Evolutionary conservation across 1,140 invertebrate species (phyloP), one percentile per base, ranked within the genome.

Genomic region (Philopotamus ludificatus): DNA sequence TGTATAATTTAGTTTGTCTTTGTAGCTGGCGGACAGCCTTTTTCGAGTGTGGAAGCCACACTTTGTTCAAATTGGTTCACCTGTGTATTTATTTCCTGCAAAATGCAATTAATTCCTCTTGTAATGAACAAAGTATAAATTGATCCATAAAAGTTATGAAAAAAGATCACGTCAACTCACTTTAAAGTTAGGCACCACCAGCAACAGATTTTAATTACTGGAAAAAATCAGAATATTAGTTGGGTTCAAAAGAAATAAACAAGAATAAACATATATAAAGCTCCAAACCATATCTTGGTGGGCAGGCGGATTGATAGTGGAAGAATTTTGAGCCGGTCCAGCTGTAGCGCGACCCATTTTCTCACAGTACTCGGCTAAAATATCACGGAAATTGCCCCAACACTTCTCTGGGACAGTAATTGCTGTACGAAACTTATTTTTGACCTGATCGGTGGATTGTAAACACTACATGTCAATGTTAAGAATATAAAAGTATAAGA

Each of bases 401-500:
- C 95, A 97, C 79, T 97, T 95, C 80, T 98, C 95, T 70, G 95
- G 95, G 77, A 98, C 94, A 71, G 95, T 98, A 77, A 98, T 97
- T 70, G 95, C 94, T 73, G 95, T 97, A 81, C 95, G 91, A 83
- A 97, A 97, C 82, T 96, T 96, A 74, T 92, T 94, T 80, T 97
- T 95, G 67, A 97, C 95, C 93, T 96, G 76, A 7, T 26, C 15
- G 15, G 28, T 63, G 10, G 62, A 71, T 58, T 58, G 65, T 23
- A 65, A 51, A 51, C 60, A 71, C 63, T 69, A 45, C 50, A 25
- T 26, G 67, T 69, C 59, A 69, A 69, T 65, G 47, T 61, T 49
- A 21, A 44, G 23, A 49, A 26, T 20, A 44, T 21, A 9, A 22
- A 15, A 47, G 4, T 45, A 18, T 15, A 51, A 3, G 15, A 12